These are phyloP conservation scores for Mus musculus DNA, from an alignment of 2,113 vertebrate genomes.

Conservation along the genomic window GRCm39 chr11:42948001-42948500, in stretches of 20 bases:
- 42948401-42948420: background rate
- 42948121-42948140: background rate
- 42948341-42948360: background rate
- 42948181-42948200: background rate
- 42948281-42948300: background rate
- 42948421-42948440: background rate
- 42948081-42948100: background rate
- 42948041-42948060: too few species aligned
- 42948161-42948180: background rate
- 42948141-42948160: background rate
- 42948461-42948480: background rate
- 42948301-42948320: background rate
- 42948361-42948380: background rate
- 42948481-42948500: background rate
- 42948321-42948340: background rate
- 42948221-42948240: background rate
- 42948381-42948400: background rate
- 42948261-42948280: background rate
- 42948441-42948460: background rate
- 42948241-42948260: background rate
- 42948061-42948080: background rate
- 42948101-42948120: background rate
- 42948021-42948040: too few species aligned
- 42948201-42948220: background rate
- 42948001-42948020: too few species aligned